phyloP scores from a whole-genome alignment of 2,113 vertebrate species.

The Leiothrix lutea region DNA sequence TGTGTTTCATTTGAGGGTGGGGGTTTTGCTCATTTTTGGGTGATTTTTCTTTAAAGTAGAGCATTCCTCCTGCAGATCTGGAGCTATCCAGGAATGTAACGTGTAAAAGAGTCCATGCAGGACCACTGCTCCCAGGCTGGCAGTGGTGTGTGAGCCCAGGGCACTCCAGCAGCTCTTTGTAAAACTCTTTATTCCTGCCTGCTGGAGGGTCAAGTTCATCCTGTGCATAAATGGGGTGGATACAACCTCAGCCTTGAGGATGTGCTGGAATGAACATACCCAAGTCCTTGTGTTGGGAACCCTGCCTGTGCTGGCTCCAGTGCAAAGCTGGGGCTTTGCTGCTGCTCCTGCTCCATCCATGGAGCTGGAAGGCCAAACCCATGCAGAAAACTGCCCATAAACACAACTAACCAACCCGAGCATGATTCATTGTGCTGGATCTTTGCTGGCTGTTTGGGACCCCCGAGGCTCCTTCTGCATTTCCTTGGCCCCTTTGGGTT shows the following conservation, averaged over 20 bases:
- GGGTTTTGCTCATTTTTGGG: neutral
- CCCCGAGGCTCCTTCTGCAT: rapidly evolving
- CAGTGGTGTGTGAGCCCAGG: rapidly evolving
- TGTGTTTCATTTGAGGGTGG: neutral
- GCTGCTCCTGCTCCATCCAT: neutral
- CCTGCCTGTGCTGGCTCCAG: neutral
- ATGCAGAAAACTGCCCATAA: neutral
- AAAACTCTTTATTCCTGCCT: neutral
- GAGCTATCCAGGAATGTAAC: neutral
- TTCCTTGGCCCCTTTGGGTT: neutral
- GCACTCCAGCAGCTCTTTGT: neutral
- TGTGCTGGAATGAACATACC: neutral
- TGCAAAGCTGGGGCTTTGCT: neutral
- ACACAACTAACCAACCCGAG: neutral
- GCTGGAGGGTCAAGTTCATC: neutral
- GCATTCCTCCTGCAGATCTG: neutral
- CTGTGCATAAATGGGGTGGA: neutral
- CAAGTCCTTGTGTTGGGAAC: rapidly evolving
- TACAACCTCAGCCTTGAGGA: neutral
- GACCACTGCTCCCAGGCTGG: neutral
- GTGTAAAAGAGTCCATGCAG: neutral
- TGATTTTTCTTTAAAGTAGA: neutral
- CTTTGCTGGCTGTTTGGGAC: neutral
- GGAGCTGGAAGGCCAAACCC: neutral
- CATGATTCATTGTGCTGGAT: neutral